Conservation (phyloP, 2,888 invertebrate species). For the Lysandra bellargus region DNA sequence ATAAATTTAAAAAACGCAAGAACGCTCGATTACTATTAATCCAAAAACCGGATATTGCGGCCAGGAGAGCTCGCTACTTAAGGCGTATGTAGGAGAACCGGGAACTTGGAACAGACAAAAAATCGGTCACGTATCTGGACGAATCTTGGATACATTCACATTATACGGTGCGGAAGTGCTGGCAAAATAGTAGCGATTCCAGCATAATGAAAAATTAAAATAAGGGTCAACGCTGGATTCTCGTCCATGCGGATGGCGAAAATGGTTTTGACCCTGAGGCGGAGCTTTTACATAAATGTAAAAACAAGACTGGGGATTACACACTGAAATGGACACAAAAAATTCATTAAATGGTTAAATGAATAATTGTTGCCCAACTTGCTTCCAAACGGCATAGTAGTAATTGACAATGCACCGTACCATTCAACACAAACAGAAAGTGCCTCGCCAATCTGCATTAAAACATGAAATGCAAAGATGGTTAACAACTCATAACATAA, state of each 20-base stretch:
- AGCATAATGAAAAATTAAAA: not conserved
- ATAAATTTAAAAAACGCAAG: not conserved
- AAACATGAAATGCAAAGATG: no score
- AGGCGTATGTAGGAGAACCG: not conserved
- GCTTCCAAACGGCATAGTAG: not conserved
- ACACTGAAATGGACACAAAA: conserved; percentile 40
- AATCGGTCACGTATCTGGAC: not conserved
- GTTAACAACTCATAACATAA: not conserved
- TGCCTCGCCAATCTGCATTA: not conserved
- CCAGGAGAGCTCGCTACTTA: not conserved
- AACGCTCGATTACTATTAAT: not conserved
- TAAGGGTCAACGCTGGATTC: conserved; percentile 6
- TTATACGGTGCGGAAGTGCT: not conserved
- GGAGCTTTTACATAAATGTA: conserved; percentile 41
- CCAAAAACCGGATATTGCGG: not conserved
- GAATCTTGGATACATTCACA: not conserved
- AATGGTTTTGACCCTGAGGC: conserved; percentile 40
- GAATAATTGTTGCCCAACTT: conserved; percentile 31
- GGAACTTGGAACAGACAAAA: not conserved
- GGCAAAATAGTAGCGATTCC: not conserved
- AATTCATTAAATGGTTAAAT: conserved; percentile 23
- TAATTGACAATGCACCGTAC: no score
- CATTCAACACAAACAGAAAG: no score
- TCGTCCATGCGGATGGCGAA: conserved; percentile 41
- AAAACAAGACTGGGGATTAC: conserved; percentile 35